Evolutionary conservation across 2,113 vertebrate genomes (phyloP), one percentile per base, ranked within the genome.

Genomic region (Arothron firmamentum): DNA sequence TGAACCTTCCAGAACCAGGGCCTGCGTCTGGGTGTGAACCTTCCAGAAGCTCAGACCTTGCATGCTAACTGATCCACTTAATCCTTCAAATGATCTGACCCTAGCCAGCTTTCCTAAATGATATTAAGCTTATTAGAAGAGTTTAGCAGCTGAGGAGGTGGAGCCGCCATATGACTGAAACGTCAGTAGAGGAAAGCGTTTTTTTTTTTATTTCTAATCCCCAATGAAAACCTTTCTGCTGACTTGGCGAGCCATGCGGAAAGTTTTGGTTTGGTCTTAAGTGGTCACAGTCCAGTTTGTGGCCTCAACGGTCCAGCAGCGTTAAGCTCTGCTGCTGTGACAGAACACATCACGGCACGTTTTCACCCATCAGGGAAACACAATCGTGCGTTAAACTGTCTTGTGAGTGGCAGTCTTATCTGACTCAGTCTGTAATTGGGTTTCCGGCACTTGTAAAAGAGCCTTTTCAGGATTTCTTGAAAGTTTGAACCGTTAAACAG

Each of bases 21-120:
- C 41, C 55, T 34, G 19, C 47, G 41, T 49, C 18, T 51, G 51
- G 62, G 62, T 59, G 41, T 61, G 48, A 72, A 56, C 70, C 67
- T 59, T 56, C 69, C 67, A 77, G 58, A 64, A 56, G 74, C 57
- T 81, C 75, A 73, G 77, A 60, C 69, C 73, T 88, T 62, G 87
- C 86, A 88, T 89, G 87, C 80, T 74, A 87, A 86, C 78, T 84
- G 77, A 89, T 85, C 87, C 78, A 52, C 67, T 84, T 78, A 88
- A 89, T 63, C 82, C 56, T 70, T 50, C 65, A 78, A 85, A 79
- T 78, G 65, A 88, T 88, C 80, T 38, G 6, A 62, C 75, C 72
- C 77, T 45, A 81, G 65, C 54, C 59, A 43, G 80, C 68, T 86
- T 86, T 82, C 60, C 76, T 80, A 86, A 89, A 88, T 83, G 61